Percentiles rank a stretch among this genome's conserved stretches.
Evolutionary conservation across 2,888 invertebrate genomes (phyloP).

Genomic region (Nemotelus pantherinus): DNA sequence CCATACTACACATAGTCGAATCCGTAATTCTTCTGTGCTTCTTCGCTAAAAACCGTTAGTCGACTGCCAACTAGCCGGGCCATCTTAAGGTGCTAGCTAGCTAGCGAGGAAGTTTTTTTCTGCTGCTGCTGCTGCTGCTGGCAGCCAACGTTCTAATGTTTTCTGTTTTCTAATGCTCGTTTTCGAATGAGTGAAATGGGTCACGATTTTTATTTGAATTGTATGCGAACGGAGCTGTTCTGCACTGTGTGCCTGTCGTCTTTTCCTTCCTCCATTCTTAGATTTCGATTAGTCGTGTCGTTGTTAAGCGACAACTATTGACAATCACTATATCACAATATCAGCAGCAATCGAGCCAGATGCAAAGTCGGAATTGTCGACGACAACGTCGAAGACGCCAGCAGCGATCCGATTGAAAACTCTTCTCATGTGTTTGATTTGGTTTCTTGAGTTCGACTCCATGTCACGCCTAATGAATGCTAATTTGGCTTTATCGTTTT

Average conservation of each 20-base stretch:
- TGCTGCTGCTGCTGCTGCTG: background rate
- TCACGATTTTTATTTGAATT: slow-evolving; percentile 30
- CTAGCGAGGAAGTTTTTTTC: background rate
- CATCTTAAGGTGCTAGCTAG: slow-evolving; percentile 2
- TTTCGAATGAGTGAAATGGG: slow-evolving; percentile 37
- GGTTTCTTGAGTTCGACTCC: slow-evolving; percentile 27
- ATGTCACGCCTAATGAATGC: slow-evolving; percentile 39
- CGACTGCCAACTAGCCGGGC: background rate
- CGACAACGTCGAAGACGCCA: background rate
- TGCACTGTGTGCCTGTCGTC: background rate
- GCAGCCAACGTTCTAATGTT: background rate
- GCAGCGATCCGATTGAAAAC: background rate
- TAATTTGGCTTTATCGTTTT: slow-evolving; percentile 36
- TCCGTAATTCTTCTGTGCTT: slow-evolving; percentile 26
- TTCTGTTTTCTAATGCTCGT: slow-evolving; percentile 7
- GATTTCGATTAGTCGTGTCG: slow-evolving; percentile 19
- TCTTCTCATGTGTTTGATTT: slow-evolving; percentile 15
- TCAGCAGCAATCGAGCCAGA: slow-evolving; percentile 4
- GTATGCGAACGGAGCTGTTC: background rate
- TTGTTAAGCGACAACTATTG: slow-evolving; percentile 17
- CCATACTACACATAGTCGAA: slow-evolving; percentile 11
- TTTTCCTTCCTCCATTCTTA: slow-evolving; percentile 23
- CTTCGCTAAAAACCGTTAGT: slow-evolving; percentile 34
- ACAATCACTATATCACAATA: background rate
- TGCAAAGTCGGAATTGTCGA: background rate